Base-by-base conservation (phyloP, 2,888 invertebrate genomes). In the Maniola hyperantus region DNA sequence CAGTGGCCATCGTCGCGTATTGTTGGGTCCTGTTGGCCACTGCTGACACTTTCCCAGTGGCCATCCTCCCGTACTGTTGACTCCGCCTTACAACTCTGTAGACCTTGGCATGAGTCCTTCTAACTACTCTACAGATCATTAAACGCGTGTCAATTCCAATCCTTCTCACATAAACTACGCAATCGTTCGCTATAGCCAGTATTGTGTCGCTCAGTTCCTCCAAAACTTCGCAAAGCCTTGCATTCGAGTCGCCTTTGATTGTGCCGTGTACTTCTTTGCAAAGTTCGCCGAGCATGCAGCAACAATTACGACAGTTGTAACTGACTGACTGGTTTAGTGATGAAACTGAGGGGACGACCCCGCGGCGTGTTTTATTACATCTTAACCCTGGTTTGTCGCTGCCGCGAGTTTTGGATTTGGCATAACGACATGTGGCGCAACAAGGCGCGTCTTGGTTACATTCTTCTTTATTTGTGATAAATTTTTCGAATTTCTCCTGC, bases 371-470 rank as follows among this genome's bases (percentile, higher is more conserved):
- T 7, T 58, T 62, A 15, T 39, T 57, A 46, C 58, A 53, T 42
- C 18, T 58, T 10, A 42, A 5, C 7, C 39, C 15, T 15, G 39
- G n/a, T 8, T 59, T n/a, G 0, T 39, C 1, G 36, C 62, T 62
- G 18, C 62, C 62, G 46, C 65, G 58, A 6, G 62, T 62, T 42
- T 65, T 65, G 4, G 62, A 65, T 48, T 63, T 65, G 20, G 36
- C 36, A 57, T 51, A 61, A 11, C 64, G 64, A 42, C 67, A 67
- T 2, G 36, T 61, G 18, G 34, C 54, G 42, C 61, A 67, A 13
- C 60, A 42, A 1, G 51, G 34, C 2, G 10, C 10, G 10, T 33
- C 13, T 10, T 44, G n/a, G 8, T 33, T 13, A 2, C 44, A 15
- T 46, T n/a, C 46, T 46, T n/a, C 46, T 46, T 2, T 15, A n/a